Evolutionary conservation across 2,797 vertebrate genomes (phyloP), one percentile per base, ranked within the genome.

Genomic region (Lacerta viridis): DNA sequence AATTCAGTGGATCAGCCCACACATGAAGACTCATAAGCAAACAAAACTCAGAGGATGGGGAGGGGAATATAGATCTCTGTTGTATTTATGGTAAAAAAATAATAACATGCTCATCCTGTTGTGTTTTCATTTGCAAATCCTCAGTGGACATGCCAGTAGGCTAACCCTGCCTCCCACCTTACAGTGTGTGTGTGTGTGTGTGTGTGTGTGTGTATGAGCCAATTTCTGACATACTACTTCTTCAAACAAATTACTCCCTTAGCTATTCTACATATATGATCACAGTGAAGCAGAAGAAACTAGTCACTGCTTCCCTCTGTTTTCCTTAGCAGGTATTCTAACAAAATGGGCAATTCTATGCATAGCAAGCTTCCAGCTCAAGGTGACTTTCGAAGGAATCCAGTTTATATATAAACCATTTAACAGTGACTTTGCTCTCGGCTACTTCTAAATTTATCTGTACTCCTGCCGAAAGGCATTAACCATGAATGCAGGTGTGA

Each of bases 381-480:
- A 82, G 83, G 83, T 88, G 90, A 88, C 86, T 86, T 88, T 82
- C 66, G 82, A 88, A 88, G 79, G 83, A 46, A 78, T 75, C 6
- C 10, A 36, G 23, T 69, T 74, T 9, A 0, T 87, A 66, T 77
- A 0, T 64, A 33, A 90, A 91, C 88, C 85, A 81, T 80, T 90
- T 43, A 80, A 3, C 7, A 84, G 80, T 46, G 76, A 10, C 46
- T 91, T 82, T 93, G 59, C 80, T 89, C 2, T n/a, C 68, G 71
- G 88, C 61, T 86, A 76, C 79, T 82, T 86, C 78, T 89, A 39
- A 43, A 90, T 27, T 80, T 64, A 18, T 74, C 6, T 27, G 10
- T 66, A 17, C 75, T 85, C 41, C 36, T 86, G 80, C 61, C 83
- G 78, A 80, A 23, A 59, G 86, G 36, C 83, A 82, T 76, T 66